Evolutionary conservation across 2,888 invertebrate genomes (phyloP).

Genomic region (Cactoblastis cactorum): DNA sequence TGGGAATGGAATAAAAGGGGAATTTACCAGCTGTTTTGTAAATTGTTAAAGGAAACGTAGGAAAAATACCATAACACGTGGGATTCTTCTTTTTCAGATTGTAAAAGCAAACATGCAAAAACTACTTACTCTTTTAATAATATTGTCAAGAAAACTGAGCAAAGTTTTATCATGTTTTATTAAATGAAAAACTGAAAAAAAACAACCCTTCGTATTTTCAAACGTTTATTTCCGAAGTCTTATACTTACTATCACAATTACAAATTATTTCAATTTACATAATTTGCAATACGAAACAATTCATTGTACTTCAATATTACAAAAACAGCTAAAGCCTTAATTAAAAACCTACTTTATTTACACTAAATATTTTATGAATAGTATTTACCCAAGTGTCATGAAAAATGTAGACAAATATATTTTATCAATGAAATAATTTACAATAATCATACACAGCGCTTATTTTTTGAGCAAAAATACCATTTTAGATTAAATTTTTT

Average conservation of each 20-base stretch:
- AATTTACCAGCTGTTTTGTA: too few relatives aligned
- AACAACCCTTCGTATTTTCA: neutral
- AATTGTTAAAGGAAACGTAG: too few relatives aligned
- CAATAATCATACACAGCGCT: neutral
- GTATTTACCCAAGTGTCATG: neutral
- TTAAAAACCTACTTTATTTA: neutral
- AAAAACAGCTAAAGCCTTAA: neutral
- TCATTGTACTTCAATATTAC: neutral
- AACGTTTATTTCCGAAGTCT: constrained; percentile 34
- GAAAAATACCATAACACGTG: too few relatives aligned
- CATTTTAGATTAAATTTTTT: too few relatives aligned
- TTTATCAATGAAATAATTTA: too few relatives aligned
- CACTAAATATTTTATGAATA: neutral
- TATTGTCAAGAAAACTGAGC: too few relatives aligned
- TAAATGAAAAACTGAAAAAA: neutral
- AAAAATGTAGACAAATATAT: neutral
- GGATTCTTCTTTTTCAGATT: too few relatives aligned
- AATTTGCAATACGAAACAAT: neutral
- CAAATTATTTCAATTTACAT: constrained; percentile 14
- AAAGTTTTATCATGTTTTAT: too few relatives aligned
- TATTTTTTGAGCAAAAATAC: neutral
- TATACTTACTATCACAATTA: constrained; percentile 52
- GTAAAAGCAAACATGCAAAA: too few relatives aligned
- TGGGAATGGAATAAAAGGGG: too few relatives aligned
- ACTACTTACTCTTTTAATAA: too few relatives aligned